phyloP scores from a whole-genome alignment of 1,140 invertebrate species.

The Zaprionus taronus region DNA sequence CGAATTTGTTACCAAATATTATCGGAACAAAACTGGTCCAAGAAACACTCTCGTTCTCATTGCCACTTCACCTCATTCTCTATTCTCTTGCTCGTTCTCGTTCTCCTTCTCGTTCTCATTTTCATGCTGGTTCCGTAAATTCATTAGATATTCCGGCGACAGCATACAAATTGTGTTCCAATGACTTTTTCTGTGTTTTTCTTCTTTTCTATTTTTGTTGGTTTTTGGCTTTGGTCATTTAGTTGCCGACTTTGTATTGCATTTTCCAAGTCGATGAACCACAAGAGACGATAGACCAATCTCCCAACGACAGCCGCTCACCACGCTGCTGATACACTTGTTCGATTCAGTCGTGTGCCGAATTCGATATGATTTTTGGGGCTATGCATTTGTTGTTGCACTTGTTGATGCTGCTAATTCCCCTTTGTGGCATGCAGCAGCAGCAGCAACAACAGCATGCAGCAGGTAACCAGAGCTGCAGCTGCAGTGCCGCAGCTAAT shows the following conservation, averaged over 20 bases:
- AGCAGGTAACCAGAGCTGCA: slow-evolving; percentile 17
- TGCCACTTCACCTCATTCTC: slow-evolving; percentile 40
- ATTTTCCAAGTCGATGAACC: slow-evolving; percentile 52
- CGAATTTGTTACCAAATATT: not conserved
- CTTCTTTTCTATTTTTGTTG: not conserved
- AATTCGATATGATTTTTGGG: slow-evolving; percentile 34
- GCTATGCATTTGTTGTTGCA: slow-evolving; percentile 33
- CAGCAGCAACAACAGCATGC: slow-evolving; percentile 12
- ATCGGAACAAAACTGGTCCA: slow-evolving; percentile 18
- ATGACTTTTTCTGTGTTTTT: slow-evolving; percentile 41
- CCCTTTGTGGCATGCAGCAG: slow-evolving; percentile 35
- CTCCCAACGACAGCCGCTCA: not conserved
- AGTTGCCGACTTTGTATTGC: slow-evolving; percentile 65
- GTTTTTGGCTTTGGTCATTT: slow-evolving; percentile 53
- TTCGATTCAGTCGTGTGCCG: slow-evolving; percentile 21
- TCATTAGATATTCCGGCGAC: slow-evolving; percentile 71
- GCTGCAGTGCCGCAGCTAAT: slow-evolving; percentile 43
- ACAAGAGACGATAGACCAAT: slow-evolving; percentile 12
- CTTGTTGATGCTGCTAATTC: slow-evolving; percentile 60
- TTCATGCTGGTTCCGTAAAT: slow-evolving; percentile 38
- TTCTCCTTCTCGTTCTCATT: slow-evolving; percentile 48
- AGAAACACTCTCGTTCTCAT: slow-evolving; percentile 26
- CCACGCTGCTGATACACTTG: not conserved
- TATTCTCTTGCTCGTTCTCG: slow-evolving; percentile 20
- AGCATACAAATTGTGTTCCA: slow-evolving; percentile 55